Base-by-base conservation (phyloP, 2,113 vertebrate genomes). In the Pogonocichla stellata region DNA sequence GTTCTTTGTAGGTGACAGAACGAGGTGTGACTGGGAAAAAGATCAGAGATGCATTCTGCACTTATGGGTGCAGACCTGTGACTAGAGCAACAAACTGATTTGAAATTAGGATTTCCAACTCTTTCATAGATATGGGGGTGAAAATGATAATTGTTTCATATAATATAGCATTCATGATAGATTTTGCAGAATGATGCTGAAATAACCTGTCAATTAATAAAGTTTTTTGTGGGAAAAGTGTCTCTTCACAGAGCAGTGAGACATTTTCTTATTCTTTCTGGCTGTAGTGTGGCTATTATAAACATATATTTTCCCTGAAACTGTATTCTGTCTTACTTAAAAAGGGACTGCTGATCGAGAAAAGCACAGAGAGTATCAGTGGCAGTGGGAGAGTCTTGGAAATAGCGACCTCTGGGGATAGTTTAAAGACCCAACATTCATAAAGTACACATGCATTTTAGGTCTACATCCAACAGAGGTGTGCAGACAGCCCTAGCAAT, bases 391-490 rank as follows among this genome's bases (percentile, higher is more conserved):
- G 12, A 69, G 6, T 48, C 42, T 80, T 51, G 38, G 16, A 18
- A 92, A 51, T 50, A 29, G n/a, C 43, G 26, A 67, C 40, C 26
- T 54, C 26, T 71, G 24, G 19, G 48, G 51, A 64, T 43, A 40
- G 14, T 53, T 65, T 80, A 65, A 53, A 58, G 47, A 51, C 7
- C 20, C 58, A 54, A 13, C 47, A 62, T 43, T 47, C 5, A 17
- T 38, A 40, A 78, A 60, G 3, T 47, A 29, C 5, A 17, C 3
- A 1, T 2, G 8, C 0, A 0, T 60, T 88, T 81, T 43, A 53
- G 14, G 11, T 58, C 33, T 58, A 4, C 10, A 25, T 4, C 19
- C 5, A 56, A 40, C 1, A 34, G 31, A 64, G 7, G 2, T n/a
- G 28, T 40, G n/a, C 31, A 60, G 61, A 67, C 1, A 5, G 3